A percentile compares a stretch with the other conserved stretches of the same genome.
Evolutionary conservation across 2,888 invertebrate genomes (phyloP).

Genomic region (Eilema sororculum): DNA sequence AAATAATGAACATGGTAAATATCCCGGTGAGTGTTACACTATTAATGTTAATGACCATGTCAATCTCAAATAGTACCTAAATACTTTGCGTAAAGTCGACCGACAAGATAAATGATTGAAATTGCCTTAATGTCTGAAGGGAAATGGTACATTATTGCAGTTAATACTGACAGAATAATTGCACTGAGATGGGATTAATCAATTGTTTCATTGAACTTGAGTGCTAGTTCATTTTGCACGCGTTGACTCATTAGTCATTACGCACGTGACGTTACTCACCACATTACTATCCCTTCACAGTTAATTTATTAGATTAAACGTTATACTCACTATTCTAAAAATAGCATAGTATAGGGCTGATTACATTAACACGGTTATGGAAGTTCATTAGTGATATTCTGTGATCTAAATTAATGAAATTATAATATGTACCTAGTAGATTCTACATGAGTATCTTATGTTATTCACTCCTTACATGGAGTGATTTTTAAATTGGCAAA

Average conservation of each 20-base stretch:
- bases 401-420: neutral
- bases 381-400: constrained; percentile 1
- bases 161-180: constrained; percentile 53
- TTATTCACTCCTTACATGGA: neutral
- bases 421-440: neutral
- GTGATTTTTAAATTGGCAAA: neutral
- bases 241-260: constrained; percentile 26
- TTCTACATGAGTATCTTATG: neutral
- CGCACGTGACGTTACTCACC: neutral
- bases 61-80: no score
- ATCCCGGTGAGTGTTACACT: no score
- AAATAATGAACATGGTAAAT: no score
- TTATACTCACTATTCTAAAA: neutral
- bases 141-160: constrained; percentile 56
- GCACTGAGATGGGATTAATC: constrained; percentile 37
- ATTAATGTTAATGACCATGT: no score
- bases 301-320: neutral
- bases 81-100: constrained; percentile 28
- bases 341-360: neutral
- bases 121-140: constrained; percentile 39
- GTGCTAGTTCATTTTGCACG: constrained; percentile 23
- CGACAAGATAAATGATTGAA: constrained; percentile 33
- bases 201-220: constrained; percentile 47
- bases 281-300: neutral
- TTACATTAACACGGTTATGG: constrained; percentile 4